Base-by-base conservation (phyloP, 2,797 vertebrate genomes). In the Meriones psammophilus region DNA sequence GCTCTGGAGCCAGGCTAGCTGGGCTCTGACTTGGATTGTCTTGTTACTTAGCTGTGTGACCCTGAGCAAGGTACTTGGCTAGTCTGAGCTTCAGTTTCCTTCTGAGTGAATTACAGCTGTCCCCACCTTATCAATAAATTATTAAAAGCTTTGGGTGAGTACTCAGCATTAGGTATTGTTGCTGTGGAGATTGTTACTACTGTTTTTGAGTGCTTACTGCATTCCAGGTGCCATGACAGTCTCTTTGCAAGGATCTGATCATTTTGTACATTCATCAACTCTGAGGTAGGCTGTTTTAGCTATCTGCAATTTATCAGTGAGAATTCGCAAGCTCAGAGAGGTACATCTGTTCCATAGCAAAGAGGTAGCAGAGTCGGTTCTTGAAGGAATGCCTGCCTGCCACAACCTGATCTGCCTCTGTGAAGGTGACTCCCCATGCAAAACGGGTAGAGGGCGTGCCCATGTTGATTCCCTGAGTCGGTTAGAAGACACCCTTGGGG, bases 271-370 rank as follows among this genome's bases (percentile, higher is more conserved):
- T 4, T 62, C 56, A 50, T 8, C 60, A 80, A 15, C 39, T 15
- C 28, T 66, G 54, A 83, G 33, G 50, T 91, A 39, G 39, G 33
- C 46, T 36, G 54, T 71, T 91, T 3, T 18, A 50, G 50, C 54
- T 56, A 58, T 33, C 79, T 71, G 36, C 18, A 28, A 50, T n/a
- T 89, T 79, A 22, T 60, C 62, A n/a, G 30, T 10, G 66, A 95
- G 76, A n/a, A 92, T 58, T 84, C 71, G 64, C 69, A 79, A 84
- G 56, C 68, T 69, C 58, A 62, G 74, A 94, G 42, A 87, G 69
- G 39, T 87, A 60, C 39, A n/a, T 46, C 22, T 17, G 58, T 84
- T 80, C 60, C 36, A 14, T 4, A 73, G 80, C 26, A 89, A 73
- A 36, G 42, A 66, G 78, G 46, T 30, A 4, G 58, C 50, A 81